These are phyloP conservation scores for Lasius platythorax DNA, from an alignment of 2,888 invertebrate species.

Conservation along the genomic window DNA sequence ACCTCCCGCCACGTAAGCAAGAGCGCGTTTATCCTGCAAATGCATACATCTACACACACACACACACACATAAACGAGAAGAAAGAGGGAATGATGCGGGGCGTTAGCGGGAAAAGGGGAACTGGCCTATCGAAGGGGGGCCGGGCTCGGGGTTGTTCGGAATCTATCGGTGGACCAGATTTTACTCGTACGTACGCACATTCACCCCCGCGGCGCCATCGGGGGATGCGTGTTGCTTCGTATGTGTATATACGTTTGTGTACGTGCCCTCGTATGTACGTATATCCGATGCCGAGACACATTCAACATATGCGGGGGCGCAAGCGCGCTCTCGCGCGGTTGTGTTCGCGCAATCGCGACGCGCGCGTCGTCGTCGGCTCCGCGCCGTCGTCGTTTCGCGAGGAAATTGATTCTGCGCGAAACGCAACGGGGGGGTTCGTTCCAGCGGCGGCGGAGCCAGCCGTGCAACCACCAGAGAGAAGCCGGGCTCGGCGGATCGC, in stretches of 20 bases:
- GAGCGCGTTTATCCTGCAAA: conserved; percentile 58
- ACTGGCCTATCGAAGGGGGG: conserved; percentile 62
- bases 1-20: conserved; percentile 57
- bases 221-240: conserved; percentile 32
- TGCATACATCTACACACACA: conserved; percentile 14
- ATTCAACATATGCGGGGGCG: conserved; percentile 28
- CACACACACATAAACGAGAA: neutral
- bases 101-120: conserved; percentile 37
- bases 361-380: conserved; percentile 56
- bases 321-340: conserved; percentile 51
- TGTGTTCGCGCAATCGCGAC: conserved; percentile 70
- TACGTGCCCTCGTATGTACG: neutral
- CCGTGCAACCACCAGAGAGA: conserved; percentile 66
- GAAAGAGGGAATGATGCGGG: conserved; percentile 7
- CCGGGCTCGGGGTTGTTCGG: conserved; percentile 71
- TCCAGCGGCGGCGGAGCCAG: conserved; percentile 51
- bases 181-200: conserved; percentile 70
- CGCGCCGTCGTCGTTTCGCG: conserved; percentile 71
- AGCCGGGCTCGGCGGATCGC: conserved; percentile 70
- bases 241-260: neutral
- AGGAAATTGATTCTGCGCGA: conserved; percentile 84
- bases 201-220: conserved; percentile 47
- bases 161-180: conserved; percentile 76
- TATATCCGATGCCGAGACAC: conserved; percentile 12
- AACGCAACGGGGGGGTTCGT: conserved; percentile 57